Percentiles rank a stretch among this genome's conserved stretches.
Conservation (phyloP, 2,113 vertebrate species). For the Orycteropus afer region DNA sequence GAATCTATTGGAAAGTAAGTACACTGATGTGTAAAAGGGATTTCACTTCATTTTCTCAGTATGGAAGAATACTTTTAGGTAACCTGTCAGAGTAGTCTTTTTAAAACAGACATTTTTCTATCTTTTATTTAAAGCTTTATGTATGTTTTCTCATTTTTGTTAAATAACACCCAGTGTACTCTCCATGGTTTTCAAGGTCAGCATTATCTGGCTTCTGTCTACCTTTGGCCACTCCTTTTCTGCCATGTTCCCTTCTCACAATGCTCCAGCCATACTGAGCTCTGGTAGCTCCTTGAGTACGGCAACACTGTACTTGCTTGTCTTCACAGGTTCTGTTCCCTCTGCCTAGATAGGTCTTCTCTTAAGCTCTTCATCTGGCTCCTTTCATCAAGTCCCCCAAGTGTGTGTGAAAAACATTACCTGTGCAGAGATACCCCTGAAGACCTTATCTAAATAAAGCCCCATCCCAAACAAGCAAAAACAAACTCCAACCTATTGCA, state of each 20-base stretch:
- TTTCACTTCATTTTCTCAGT: background rate
- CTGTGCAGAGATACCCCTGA: background rate
- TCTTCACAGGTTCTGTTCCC: background rate
- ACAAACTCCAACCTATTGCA: background rate
- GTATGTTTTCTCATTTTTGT: background rate
- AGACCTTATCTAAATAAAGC: background rate
- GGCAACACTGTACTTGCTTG: background rate
- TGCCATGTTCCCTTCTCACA: background rate
- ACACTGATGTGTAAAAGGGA: background rate
- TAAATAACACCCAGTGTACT: background rate
- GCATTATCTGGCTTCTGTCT: rapidly evolving
- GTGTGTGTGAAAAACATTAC: background rate
- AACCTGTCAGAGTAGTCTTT: background rate
- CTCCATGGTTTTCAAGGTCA: background rate
- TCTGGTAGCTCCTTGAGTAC: background rate
- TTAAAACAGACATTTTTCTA: background rate
- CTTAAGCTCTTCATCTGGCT: too few species aligned
- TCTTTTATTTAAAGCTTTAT: background rate
- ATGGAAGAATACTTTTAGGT: background rate
- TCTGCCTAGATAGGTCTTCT: background rate
- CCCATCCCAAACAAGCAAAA: background rate
- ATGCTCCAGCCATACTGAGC: too few species aligned
- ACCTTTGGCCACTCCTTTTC: background rate
- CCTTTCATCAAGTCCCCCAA: background rate
- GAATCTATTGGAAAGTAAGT: background rate